Evolutionary conservation across 2,888 invertebrate genomes (phyloP), one percentile per base, ranked within the genome.

Genomic region (Nomada fucata): DNA sequence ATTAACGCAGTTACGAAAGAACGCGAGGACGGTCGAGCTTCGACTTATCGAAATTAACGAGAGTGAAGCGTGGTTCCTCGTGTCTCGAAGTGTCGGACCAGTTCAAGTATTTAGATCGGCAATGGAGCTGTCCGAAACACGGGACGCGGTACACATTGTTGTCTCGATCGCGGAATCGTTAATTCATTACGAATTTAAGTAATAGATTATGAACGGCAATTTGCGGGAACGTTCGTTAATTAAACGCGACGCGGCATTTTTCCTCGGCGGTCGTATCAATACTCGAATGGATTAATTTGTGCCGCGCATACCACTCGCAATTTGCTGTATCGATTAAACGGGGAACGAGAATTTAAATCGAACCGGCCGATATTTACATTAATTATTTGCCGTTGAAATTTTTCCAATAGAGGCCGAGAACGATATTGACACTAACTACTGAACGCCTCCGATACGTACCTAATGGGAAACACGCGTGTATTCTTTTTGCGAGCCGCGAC

Each of bases 311-410:
- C 60, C 50, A 42, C 9, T 29, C 11, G 18, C 42, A 60, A 52
- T 65, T 53, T 53, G 55, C 47, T 11, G 42, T 52, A 80, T 73
- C 26, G 79, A 73, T 73, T 36, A 50, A 67, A 15, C 23, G 20
- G 53, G 61, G 26, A 72, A 60, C 15, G 47, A 50, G 42, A 15
- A 50, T 55, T 50, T 50, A 44, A 50, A 50, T 73, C 65, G 29
- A 4, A n/a, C 29, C 60, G 67, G 11, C n/a, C 72, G 79, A 79
- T 80, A 67, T 79, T 73, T 72, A 79, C 79, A 79, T 52, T 80
- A 61, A 79, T 73, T 79, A 80, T 80, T 80, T 80, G 72, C 72
- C 65, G 42, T 3, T 61, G 72, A 72, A 72, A 72, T 80, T 79
- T 73, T 50, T 15, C 65, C 73, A 50, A 67, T 73, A 63, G 20